Conservation (phyloP, 2,113 vertebrate species). For the Oncorhynchus tshawytscha region DNA sequence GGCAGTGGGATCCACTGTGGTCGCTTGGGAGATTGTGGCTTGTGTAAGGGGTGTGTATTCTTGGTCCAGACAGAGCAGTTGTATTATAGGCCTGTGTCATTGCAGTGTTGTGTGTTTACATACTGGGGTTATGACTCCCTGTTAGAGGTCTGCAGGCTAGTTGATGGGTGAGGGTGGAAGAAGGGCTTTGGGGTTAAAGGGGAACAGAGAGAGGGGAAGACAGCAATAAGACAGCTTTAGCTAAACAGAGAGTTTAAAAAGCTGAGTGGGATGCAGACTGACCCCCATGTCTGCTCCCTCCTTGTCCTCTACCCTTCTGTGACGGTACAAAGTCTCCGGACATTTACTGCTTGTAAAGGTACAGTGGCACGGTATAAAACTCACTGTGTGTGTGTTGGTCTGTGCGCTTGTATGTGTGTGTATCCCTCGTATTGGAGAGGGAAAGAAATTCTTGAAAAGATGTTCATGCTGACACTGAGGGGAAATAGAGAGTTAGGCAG, state of each 20-base stretch:
- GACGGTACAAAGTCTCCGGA: not conserved
- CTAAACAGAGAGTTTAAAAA: slow-evolving; percentile 19
- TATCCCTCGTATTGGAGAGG: not conserved
- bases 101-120: too few relatives aligned
- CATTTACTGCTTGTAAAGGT: not conserved
- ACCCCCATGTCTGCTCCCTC: slow-evolving; percentile 13
- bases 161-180: too few relatives aligned
- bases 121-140: too few relatives aligned
- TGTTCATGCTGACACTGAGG: not conserved
- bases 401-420: not conserved
- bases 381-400: not conserved
- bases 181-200: not conserved
- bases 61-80: not conserved
- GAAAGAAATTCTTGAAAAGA: not conserved
- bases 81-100: not conserved
- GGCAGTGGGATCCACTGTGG: not conserved
- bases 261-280: slow-evolving; percentile 14
- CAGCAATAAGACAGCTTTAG: not conserved
- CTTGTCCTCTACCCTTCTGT: not conserved
- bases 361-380: not conserved
- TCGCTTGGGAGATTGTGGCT: not conserved
- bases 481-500: not conserved
- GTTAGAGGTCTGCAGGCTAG: too few relatives aligned
- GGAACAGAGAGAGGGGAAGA: not conserved
- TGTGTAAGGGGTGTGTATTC: not conserved